Base-by-base conservation (phyloP, 2,797 vertebrate genomes). In the Ibycter americanus region DNA sequence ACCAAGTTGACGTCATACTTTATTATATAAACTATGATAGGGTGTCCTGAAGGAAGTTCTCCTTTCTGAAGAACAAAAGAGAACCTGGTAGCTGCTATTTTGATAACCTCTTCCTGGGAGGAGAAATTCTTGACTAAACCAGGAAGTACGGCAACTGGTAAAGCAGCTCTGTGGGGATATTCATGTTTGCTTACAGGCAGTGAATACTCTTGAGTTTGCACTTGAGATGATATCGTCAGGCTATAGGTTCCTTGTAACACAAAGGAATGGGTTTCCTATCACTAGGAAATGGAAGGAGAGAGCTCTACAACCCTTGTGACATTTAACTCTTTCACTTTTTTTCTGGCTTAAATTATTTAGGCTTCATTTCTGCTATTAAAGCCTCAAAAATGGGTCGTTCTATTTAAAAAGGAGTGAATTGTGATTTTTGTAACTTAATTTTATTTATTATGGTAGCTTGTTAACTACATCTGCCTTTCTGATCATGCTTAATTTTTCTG, bases 221-320 rank as follows among this genome's bases (percentile, higher is more conserved):
- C 4, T 17, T 55, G 40, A 71, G 51, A 26, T 66, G 38, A 31
- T 31, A 7, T 10, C 23, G n/a, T 49, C 40, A 49, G 0, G 0
- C 31, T 13, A 1, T 26, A 62, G 71, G 56, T 79, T 32, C 47
- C 25, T 27, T 78, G 66, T 59, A 42, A 46, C 52, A 58, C 56
- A 36, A 23, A 61, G n/a, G 15, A 76, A 34, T 38, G 58, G 31
- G 4, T 87, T 87, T 80, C 32, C 32, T 67, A 26, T 44, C 46
- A 46, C 56, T 56, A 46, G 42, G 47, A 65, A 74, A 21, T 29
- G 23, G 32, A 87, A 79, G 42, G 65, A 58, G 61, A 58, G 49
- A 90, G 4, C 11, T 62, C 31, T 74, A 3, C 23, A 34, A 13
- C 19, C 26, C 6, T 77, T 65, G 15, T 62, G 34, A 26, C 46